Evolutionary conservation across 2,797 vertebrate species (phyloP), one percentile per base, ranked within the genome.

Genomic region (Neosalanx taihuensis): DNA sequence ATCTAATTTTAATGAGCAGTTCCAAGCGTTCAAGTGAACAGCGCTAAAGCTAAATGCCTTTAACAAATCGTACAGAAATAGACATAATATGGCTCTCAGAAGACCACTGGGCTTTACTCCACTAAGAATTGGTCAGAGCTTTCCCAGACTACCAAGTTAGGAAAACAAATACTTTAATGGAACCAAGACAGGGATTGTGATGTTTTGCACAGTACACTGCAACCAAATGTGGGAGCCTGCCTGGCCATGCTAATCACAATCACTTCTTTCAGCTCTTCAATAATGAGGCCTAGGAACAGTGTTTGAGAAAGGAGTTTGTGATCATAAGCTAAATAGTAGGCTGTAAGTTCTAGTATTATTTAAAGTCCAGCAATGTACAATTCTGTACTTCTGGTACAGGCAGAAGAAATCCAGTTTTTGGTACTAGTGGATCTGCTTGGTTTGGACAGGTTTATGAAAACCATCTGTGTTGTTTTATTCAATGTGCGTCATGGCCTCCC

Each of bases 401-500:
- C 15, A 0, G 15, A 29, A 30, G 26, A 23, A 18, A 29, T 37
- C 49, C 20, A 5, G 67, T 57, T 57, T 57, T 20, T 12, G 51
- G 31, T 20, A 35, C 18, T 13, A 6, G 31, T 68, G 31, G n/a
- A 9, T 35, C n/a, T 57, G 31, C 57, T 68, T 35, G 5, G 53
- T 4, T 68, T 35, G 17, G 53, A 20, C 18, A 4, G 51, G 37
- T 29, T 67, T 33, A 57, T 31, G 29, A 10, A 12, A 15, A 41
- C 61, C 12, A 65, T 35, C 64, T 65, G 10, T 46, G 37, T 49
- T 56, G 49, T 53, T 30, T 15, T 51, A 49, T 46, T 15, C 26
- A 20, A 51, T 56, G 66, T 67, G 66, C 7, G 46, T 67, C 46
- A 67, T 67, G 29, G 64, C 29, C 35, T 70, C 13, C 7, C 23